Percentiles rank a stretch among this genome's conserved stretches.
phyloP scores from a whole-genome alignment of 2,113 vertebrate genomes.

The Lampris megalopsis region DNA sequence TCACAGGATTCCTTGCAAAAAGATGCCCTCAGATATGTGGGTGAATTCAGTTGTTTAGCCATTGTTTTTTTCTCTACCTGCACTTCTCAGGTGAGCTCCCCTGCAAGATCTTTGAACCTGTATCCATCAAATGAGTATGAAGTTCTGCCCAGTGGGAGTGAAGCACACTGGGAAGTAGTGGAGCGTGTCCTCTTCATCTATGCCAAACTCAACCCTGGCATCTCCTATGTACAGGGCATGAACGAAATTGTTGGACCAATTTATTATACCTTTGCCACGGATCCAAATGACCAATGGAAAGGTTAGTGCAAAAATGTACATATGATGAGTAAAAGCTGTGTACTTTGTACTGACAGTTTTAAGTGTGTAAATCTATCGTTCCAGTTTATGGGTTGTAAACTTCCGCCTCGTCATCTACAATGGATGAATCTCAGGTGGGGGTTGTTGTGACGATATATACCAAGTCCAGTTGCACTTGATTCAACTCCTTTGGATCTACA shows the following conservation, averaged over 20 bases:
- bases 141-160: constrained; percentile 91
- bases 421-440: no score
- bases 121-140: constrained; percentile 89
- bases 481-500: no score
- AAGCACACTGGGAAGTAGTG: constrained; percentile 99
- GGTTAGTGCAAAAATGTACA: constrained; percentile 74
- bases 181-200: constrained; percentile 98
- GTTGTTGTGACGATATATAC: no score
- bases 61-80: background rate
- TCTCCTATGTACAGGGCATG: constrained; percentile 98
- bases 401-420: no score
- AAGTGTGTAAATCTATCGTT: no score
- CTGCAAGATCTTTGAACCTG: constrained; percentile 84
- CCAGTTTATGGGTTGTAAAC: no score
- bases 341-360: no score
- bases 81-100: constrained; percentile 90
- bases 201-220: constrained; percentile 97
- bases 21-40: no score
- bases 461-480: no score
- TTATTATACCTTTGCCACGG: constrained; percentile 97
- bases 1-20: no score
- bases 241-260: constrained; percentile 97
- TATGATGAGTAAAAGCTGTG: no score
- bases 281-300: constrained; percentile 94
- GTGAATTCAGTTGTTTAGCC: background rate